Percentiles rank a stretch among this genome's conserved stretches.
These are phyloP conservation scores for Trichechus manatus DNA, from an alignment of 2,113 vertebrate genomes.

Conservation along the genomic window DNA sequence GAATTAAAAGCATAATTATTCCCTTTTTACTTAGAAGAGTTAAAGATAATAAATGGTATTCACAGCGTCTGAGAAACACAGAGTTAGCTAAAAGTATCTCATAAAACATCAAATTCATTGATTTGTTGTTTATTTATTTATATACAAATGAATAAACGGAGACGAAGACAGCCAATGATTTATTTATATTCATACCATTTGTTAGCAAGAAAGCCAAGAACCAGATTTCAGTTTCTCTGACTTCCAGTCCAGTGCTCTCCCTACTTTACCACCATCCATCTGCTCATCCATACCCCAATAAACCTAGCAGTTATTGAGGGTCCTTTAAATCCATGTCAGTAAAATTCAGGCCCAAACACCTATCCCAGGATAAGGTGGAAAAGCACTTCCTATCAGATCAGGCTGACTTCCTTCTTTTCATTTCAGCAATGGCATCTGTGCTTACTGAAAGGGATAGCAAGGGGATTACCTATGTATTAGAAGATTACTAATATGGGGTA, in stretches of 20 bases:
- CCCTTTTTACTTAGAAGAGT: neutral
- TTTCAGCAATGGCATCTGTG: slow-evolving; percentile 39
- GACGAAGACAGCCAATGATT: neutral
- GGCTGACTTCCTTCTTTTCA: slow-evolving; percentile 24
- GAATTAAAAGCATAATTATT: slow-evolving; percentile 36
- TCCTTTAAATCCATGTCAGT: neutral
- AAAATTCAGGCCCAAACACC: slow-evolving; percentile 54
- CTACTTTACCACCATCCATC: neutral
- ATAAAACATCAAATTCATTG: slow-evolving; percentile 13
- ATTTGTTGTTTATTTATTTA: neutral
- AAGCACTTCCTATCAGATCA: slow-evolving; percentile 16
- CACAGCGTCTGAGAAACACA: neutral
- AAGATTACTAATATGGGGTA: slow-evolving; percentile 65
- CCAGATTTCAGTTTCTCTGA: slow-evolving; percentile 42
- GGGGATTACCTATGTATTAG: slow-evolving; percentile 60
- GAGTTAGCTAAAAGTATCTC: neutral
- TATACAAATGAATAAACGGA: slow-evolving; percentile 8
- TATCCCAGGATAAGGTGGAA: neutral
- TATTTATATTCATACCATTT: neutral
- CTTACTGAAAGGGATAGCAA: slow-evolving; percentile 24
- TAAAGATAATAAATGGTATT: neutral
- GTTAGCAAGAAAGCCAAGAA: slow-evolving; percentile 10
- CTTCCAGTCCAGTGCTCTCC: neutral
- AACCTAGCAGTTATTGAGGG: neutral
- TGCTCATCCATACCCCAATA: neutral